Percentiles rank a stretch among this genome's conserved stretches.
phyloP scores from a whole-genome alignment of 2,797 vertebrate genomes.

The Hydrophis major region DNA sequence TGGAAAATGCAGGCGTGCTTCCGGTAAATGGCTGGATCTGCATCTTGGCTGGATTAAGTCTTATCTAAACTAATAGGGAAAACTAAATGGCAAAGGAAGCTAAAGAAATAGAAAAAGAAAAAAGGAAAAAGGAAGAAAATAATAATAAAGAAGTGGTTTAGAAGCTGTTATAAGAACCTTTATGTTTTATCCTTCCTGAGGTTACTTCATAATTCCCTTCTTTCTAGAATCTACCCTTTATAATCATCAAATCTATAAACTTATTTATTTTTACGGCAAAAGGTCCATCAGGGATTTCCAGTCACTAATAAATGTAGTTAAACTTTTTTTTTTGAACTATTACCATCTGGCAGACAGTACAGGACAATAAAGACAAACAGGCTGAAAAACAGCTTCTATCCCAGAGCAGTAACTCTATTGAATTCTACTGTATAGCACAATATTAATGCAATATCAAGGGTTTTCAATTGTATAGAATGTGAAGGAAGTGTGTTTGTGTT shows the following conservation, averaged over 20 bases:
- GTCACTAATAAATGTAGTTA: neutral
- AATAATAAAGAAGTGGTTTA: neutral
- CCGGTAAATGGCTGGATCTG: neutral
- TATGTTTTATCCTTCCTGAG: neutral
- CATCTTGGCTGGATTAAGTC: neutral
- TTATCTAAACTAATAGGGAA: neutral
- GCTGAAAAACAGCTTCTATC: no score
- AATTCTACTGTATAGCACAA: no score
- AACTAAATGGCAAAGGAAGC: neutral
- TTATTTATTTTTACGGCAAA: neutral
- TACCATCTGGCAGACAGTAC: no score
- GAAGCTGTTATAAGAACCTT: neutral
- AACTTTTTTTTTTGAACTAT: no score
- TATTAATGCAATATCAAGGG: no score
- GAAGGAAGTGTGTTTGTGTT: no score
- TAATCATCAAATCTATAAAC: neutral
- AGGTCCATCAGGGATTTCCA: neutral
- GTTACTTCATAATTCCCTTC: neutral
- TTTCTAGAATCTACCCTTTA: neutral
- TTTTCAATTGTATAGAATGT: no score
- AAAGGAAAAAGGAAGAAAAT: neutral
- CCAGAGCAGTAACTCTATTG: no score
- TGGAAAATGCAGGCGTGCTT: neutral
- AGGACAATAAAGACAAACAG: no score
- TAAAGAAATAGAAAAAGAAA: neutral